phyloP scores from a whole-genome alignment of 2,888 invertebrate genomes.

The Drosophila paucipuncta region DNA sequence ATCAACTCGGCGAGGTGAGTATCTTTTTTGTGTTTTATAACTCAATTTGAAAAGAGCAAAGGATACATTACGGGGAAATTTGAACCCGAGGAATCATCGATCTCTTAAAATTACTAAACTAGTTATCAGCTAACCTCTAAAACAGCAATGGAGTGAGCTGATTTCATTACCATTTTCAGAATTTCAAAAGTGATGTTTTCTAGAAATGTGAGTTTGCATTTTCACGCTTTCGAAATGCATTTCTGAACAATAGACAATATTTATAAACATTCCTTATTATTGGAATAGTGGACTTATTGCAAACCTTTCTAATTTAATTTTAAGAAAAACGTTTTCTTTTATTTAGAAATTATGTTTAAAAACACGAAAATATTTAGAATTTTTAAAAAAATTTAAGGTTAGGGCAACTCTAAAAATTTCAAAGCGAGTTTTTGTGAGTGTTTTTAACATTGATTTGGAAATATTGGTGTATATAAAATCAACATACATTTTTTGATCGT shows the following conservation, averaged over 20 bases:
- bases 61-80: too few relatives aligned
- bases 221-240: background rate
- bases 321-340: background rate
- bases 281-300: background rate
- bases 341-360: background rate
- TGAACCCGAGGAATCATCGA: too few relatives aligned
- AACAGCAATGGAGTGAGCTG: background rate
- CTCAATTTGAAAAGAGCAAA: background rate
- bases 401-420: background rate
- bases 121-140: background rate
- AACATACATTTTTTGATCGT: background rate
- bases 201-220: background rate
- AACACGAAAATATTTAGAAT: background rate
- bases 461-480: background rate
- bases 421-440: background rate
- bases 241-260: background rate
- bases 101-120: background rate
- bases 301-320: background rate
- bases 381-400: background rate
- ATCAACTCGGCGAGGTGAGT: conserved; percentile 90
- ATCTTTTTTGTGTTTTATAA: background rate
- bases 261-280: background rate
- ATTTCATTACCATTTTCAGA: background rate
- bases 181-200: background rate
- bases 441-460: background rate